phyloP scores from a whole-genome alignment of 2,888 invertebrate genomes.

The Amblyjoppa fuscipennis region DNA sequence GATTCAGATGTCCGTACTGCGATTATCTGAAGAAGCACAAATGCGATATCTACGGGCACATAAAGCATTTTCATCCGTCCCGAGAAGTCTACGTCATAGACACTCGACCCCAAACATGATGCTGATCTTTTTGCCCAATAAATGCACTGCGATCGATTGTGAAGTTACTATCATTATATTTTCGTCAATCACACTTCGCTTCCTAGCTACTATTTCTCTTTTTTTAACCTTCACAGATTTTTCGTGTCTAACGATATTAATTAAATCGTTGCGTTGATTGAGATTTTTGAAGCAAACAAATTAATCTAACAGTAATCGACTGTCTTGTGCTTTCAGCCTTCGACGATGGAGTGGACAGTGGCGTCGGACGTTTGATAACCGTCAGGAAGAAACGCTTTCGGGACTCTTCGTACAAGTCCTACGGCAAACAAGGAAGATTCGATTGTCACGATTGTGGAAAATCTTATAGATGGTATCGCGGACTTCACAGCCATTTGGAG shows the following conservation, averaged over 20 bases:
- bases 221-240: background rate
- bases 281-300: background rate
- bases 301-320: constrained; percentile 19
- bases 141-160: background rate
- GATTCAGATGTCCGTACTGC: constrained; percentile 76
- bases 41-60: constrained; percentile 78
- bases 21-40: constrained; percentile 74
- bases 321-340: constrained; percentile 35
- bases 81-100: constrained; percentile 72
- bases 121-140: background rate
- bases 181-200: background rate
- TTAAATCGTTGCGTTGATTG: background rate
- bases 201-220: no score
- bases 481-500: constrained; percentile 71
- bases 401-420: background rate
- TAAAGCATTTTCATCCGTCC: constrained; percentile 62
- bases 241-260: background rate
- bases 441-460: constrained; percentile 59
- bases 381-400: background rate
- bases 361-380: background rate
- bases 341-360: constrained; percentile 11
- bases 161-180: background rate
- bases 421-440: constrained; percentile 19
- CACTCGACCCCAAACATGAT: constrained; percentile 42
- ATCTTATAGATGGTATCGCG: constrained; percentile 59